phyloP scores from a whole-genome alignment of 1,140 invertebrate genomes.

The Rhagoletis pomonella region DNA sequence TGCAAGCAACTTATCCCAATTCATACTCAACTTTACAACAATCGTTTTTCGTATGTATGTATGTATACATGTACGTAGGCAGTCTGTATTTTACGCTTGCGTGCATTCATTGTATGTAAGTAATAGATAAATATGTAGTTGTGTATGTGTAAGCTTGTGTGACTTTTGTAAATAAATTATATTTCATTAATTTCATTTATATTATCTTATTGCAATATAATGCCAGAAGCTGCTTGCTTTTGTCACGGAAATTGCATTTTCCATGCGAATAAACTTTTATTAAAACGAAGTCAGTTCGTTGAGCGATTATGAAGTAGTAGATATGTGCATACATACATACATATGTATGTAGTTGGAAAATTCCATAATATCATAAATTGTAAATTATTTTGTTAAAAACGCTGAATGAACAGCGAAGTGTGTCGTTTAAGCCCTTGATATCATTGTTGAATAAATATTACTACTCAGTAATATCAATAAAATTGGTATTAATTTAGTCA shows the following conservation, averaged over 20 bases:
- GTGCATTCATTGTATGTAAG: not conserved
- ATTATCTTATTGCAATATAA: not conserved
- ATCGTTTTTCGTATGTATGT: not conserved
- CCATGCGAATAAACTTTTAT: constrained; percentile 10
- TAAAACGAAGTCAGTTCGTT: constrained; percentile 15
- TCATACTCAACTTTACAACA: not conserved
- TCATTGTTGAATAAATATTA: not conserved
- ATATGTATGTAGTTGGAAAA: no score
- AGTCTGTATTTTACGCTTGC: not conserved
- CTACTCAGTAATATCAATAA: no score
- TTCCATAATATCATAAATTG: constrained; percentile 13
- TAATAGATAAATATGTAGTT: not conserved
- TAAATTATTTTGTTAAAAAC: constrained; percentile 33
- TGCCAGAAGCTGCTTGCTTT: constrained; percentile 28
- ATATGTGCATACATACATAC: not conserved
- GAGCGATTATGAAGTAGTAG: not conserved
- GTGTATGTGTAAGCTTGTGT: not conserved
- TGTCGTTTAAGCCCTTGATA: constrained; percentile 16
- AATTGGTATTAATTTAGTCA: no score
- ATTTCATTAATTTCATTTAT: constrained; percentile 32
- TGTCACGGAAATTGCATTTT: constrained; percentile 43
- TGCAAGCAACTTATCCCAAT: not conserved
- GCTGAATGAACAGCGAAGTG: not conserved
- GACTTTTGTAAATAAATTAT: constrained; percentile 31
- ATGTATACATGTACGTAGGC: not conserved